These are phyloP conservation scores for Eonycteris spelaea DNA, from an alignment of 2,113 vertebrate genomes.

Conservation along the genomic window DNA sequence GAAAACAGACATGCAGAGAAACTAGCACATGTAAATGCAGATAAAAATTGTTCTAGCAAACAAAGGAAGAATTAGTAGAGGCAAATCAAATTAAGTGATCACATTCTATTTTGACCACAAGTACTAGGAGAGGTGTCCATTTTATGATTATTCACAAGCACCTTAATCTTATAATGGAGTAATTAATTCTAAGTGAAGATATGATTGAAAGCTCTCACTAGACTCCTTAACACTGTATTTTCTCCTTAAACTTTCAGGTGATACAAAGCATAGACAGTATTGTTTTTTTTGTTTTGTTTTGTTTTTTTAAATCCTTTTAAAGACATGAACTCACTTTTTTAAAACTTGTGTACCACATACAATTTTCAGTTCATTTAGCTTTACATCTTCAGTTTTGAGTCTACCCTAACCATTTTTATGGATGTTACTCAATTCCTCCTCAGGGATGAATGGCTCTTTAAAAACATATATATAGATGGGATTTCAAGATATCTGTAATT, in stretches of 20 bases:
- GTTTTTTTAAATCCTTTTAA: neutral
- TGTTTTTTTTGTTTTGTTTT: too few species aligned
- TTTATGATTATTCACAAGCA: neutral
- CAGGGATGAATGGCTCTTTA: neutral
- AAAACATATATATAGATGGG: neutral
- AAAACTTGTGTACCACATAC: neutral
- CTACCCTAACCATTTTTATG: neutral
- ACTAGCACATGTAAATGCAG: neutral
- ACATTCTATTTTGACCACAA: neutral
- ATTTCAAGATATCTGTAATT: neutral
- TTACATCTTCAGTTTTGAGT: neutral
- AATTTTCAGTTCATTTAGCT: neutral
- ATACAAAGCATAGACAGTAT: neutral
- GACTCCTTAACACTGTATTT: neutral
- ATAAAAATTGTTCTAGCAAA: neutral
- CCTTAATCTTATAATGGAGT: neutral
- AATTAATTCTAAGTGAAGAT: neutral
- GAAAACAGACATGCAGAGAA: neutral
- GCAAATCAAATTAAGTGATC: neutral
- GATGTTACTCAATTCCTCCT: neutral
- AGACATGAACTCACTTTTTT: neutral
- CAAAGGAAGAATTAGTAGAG: neutral
- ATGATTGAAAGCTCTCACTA: neutral
- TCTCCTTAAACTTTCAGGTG: neutral
- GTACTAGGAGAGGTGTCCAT: neutral